phyloP scores from a whole-genome alignment of 2,888 invertebrate species.

The Tanypteryx hageni region DNA sequence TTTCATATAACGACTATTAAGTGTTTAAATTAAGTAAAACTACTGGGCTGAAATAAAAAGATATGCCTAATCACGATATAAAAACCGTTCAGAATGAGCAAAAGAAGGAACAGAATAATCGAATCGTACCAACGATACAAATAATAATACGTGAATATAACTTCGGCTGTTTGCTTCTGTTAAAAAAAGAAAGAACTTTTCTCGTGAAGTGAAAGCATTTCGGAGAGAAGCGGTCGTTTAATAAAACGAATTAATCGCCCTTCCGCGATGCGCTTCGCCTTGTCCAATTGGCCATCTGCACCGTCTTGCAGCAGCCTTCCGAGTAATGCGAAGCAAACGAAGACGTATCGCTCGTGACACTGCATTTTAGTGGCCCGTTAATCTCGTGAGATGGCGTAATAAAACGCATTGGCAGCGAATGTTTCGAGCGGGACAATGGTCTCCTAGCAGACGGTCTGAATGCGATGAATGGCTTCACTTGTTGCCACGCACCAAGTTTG shows the following conservation, averaged over 20 bases:
- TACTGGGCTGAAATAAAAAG: too few species aligned
- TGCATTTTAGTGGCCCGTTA: not conserved
- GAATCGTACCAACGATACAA: too few species aligned
- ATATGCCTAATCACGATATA: too few species aligned
- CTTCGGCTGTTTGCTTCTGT: too few species aligned
- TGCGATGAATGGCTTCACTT: not conserved
- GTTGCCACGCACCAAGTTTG: not conserved
- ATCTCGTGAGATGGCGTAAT: slow-evolving; percentile 30
- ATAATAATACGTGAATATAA: too few species aligned
- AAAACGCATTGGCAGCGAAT: slow-evolving; percentile 1
- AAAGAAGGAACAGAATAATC: too few species aligned
- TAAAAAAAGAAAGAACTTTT: too few species aligned
- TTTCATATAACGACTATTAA: too few species aligned
- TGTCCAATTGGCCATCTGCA: slow-evolving; percentile 50
- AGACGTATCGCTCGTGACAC: slow-evolving; percentile 19
- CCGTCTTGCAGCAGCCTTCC: not conserved
- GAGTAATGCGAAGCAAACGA: slow-evolving; percentile 35
- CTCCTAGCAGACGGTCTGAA: not conserved
- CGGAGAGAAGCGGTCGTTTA: not conserved
- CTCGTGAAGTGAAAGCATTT: not conserved
- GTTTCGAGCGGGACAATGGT: not conserved
- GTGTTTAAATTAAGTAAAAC: too few species aligned
- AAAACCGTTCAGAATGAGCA: too few species aligned
- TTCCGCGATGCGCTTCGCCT: not conserved
- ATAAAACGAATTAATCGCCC: not conserved